A percentile compares a stretch with the other conserved stretches of the same genome.
phyloP scores from a whole-genome alignment of 2,113 vertebrate species.

The Balaenoptera acutorostrata region DNA sequence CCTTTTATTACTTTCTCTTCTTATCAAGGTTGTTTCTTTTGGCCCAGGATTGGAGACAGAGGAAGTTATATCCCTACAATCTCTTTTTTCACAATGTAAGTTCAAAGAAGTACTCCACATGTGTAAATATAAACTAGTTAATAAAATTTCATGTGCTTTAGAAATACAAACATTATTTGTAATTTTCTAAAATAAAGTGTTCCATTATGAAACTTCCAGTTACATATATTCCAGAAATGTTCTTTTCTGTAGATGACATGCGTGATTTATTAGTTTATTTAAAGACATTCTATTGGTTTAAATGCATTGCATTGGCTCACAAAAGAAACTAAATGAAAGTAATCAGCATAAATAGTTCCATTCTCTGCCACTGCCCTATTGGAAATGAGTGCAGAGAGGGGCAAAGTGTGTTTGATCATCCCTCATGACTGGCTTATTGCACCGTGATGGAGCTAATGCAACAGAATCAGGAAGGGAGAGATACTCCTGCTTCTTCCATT shows the following conservation, averaged over 20 bases:
- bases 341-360: neutral
- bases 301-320: neutral
- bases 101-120: neutral
- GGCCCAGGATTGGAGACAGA: fast-evolving
- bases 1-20: neutral
- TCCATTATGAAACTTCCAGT: neutral
- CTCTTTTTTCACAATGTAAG: neutral
- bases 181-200: conserved; percentile 10
- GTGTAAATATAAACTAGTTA: neutral
- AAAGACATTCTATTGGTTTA: neutral
- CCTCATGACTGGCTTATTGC: neutral
- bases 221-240: neutral
- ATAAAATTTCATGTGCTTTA: neutral
- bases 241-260: neutral
- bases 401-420: neutral
- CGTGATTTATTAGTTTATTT: neutral
- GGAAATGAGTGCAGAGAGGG: neutral
- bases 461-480: neutral
- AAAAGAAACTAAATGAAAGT: neutral
- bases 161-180: neutral
- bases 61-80: neutral
- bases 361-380: neutral
- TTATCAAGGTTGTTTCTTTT: neutral
- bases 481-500: neutral
- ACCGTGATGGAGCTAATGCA: neutral